Percentiles rank a stretch among this genome's conserved stretches.
These are phyloP conservation scores for Paramuricea clavata DNA, from an alignment of 92 coral and sea anemone genomes.

Conservation along the genomic window DNA sequence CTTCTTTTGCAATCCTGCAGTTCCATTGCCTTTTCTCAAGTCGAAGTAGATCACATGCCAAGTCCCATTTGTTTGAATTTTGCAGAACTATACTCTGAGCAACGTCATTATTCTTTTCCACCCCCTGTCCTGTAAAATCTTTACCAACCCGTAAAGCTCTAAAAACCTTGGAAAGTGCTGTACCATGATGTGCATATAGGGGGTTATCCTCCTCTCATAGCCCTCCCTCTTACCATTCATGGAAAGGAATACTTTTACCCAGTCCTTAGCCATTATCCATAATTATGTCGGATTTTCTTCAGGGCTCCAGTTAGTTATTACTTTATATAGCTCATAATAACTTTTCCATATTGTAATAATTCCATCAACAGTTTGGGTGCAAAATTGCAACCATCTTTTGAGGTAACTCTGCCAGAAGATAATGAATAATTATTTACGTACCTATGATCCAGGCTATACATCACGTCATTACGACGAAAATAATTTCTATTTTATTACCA, in stretches of 20 bases:
- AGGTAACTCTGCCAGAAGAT: constrained; percentile 22
- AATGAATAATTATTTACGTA: too few relatives aligned
- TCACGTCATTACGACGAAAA: too few relatives aligned
- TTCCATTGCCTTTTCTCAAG: constrained; percentile 56
- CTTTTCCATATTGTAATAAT: constrained; percentile 56
- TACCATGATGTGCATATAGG: constrained; percentile 29
- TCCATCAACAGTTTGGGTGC: constrained; percentile 26
- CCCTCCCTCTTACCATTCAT: constrained; percentile 65
- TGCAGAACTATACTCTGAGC: constrained; percentile 39
- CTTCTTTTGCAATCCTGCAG: too few relatives aligned
- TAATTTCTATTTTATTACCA: too few relatives aligned
- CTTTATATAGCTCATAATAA: constrained; percentile 52
- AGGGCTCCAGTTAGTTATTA: constrained; percentile 18
- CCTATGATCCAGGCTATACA: too few relatives aligned
- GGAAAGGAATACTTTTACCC: constrained; percentile 40
- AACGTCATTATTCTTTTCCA: constrained; percentile 41
- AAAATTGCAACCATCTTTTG: not conserved
- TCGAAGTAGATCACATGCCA: constrained; percentile 55
- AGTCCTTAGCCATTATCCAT: constrained; percentile 24
- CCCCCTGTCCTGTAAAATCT: constrained; percentile 64
- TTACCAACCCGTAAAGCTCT: constrained; percentile 33
- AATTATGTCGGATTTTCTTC: not conserved
- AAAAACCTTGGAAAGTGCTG: constrained; percentile 40
- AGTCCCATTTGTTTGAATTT: too few relatives aligned
- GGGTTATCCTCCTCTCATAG: constrained; percentile 42